Base-by-base conservation (phyloP, 2,113 vertebrate species). In the Pelvicachromis taeniatus region DNA sequence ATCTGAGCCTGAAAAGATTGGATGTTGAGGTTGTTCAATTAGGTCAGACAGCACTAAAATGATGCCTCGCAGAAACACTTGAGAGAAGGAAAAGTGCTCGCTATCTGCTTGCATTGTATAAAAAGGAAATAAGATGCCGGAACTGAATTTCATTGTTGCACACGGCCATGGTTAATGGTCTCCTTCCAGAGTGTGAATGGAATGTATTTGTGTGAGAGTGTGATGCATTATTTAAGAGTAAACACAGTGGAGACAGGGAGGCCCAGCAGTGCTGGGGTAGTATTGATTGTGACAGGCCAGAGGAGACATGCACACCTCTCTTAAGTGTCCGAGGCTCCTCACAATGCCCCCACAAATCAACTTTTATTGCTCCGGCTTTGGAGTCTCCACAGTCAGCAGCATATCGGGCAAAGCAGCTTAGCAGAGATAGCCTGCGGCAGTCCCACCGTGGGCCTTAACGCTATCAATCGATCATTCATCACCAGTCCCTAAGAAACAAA, bases 381-480 rank as follows among this genome's bases (percentile, higher is more conserved):
- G 91, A 92, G 91, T 87, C 91, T 93, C 86, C 78, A 59, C 88
- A 77, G 91, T 88, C 85, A 90, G 94, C 92, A 89, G 91, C 86
- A 90, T 87, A 93, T 91, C 92, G 90, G 84, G 89, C 87, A 93
- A 94, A 95, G 90, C 94, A 87, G 93, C 94, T 94, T 92, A 93
- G 91, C 88, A 80, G 78, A 92, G 90, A 92, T 87, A 88, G 92
- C 88, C 89, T 82, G 88, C 84, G 13, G 91, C 92, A 83, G 89
- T 83, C 86, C 91, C 89, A 83, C 77, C 26, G 77, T 82, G 85
- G 88, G 91, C 92, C 84, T 87, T 87, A 92, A 84, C 85, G 80
- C 91, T 85, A 93, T 92, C 94, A 93, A 93, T 95, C 89, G 91
- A 95, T 95, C 94, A 93, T 92, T 95, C 92, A 93, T 93, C 90